These are phyloP conservation scores for Amorpha juglandis DNA, from an alignment of 2,888 invertebrate genomes.

Conservation along the genomic window DNA sequence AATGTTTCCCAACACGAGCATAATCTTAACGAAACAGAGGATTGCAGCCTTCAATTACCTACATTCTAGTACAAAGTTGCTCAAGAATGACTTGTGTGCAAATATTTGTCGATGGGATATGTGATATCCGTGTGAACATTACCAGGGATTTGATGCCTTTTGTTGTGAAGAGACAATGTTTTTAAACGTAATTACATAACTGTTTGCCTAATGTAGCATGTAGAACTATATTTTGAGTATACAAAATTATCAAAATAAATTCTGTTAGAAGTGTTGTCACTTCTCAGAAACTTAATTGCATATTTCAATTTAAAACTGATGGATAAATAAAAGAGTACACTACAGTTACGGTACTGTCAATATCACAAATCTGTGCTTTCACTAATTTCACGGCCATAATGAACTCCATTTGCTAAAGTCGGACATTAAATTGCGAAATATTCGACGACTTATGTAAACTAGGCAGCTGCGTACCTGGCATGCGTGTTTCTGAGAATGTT, in stretches of 20 bases:
- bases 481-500: slow-evolving; percentile 64
- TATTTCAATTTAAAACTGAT: background rate
- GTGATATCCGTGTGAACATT: slow-evolving; percentile 40
- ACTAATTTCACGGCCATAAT: slow-evolving; percentile 20
- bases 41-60: slow-evolving; percentile 21
- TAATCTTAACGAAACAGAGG: slow-evolving; percentile 24
- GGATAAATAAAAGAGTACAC: slow-evolving; percentile 19
- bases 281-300: background rate
- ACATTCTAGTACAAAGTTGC: slow-evolving; percentile 24
- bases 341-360: slow-evolving; percentile 14
- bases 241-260: background rate
- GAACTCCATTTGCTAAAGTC: slow-evolving; percentile 21
- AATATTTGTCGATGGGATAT: slow-evolving; percentile 18
- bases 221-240: background rate
- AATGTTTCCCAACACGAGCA: slow-evolving; percentile 15
- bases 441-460: slow-evolving; percentile 32
- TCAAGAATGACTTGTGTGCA: slow-evolving; percentile 21
- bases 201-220: background rate
- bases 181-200: background rate
- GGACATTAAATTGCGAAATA: slow-evolving; percentile 46
- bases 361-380: slow-evolving; percentile 23
- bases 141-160: slow-evolving; percentile 24
- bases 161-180: background rate
- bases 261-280: background rate
- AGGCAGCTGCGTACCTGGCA: slow-evolving; percentile 71